Percentiles rank a stretch among this genome's conserved stretches.
phyloP scores from a whole-genome alignment of 1,140 invertebrate species.

The Pachypsylla venusta region DNA sequence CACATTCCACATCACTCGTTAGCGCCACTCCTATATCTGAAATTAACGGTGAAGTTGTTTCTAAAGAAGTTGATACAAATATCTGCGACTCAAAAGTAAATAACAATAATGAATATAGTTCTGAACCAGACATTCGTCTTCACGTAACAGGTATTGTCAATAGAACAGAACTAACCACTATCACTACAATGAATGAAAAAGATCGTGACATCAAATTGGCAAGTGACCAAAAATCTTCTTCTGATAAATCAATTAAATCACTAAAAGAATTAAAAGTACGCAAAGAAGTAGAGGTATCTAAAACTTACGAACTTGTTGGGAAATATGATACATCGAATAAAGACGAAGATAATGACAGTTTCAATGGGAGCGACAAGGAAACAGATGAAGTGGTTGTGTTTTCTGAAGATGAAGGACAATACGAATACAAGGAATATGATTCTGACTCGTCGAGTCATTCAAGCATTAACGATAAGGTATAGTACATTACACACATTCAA shows the following conservation, averaged over 20 bases:
- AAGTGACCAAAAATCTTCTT: neutral
- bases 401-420: conserved; percentile 43
- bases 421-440: conserved; percentile 32
- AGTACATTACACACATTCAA: too few species aligned
- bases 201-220: conserved; percentile 22
- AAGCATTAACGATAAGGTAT: too few species aligned
- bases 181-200: conserved; percentile 26
- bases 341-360: conserved; percentile 39
- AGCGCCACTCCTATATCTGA: neutral
- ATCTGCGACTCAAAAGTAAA: too few species aligned
- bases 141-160: conserved; percentile 26
- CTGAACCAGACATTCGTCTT: conserved; percentile 19
- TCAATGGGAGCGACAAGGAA: conserved; percentile 47
- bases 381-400: conserved; percentile 49
- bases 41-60: neutral
- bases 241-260: neutral
- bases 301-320: conserved; percentile 26
- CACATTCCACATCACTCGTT: neutral
- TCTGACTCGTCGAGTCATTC: conserved; percentile 19
- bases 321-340: conserved; percentile 23
- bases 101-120: neutral
- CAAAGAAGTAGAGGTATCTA: conserved; percentile 27
- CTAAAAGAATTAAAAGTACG: conserved; percentile 24
- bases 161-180: conserved; percentile 23
- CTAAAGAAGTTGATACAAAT: too few species aligned